Conservation (phyloP, 2,113 vertebrate species). For the Cyphomyrus discorhynchus region DNA sequence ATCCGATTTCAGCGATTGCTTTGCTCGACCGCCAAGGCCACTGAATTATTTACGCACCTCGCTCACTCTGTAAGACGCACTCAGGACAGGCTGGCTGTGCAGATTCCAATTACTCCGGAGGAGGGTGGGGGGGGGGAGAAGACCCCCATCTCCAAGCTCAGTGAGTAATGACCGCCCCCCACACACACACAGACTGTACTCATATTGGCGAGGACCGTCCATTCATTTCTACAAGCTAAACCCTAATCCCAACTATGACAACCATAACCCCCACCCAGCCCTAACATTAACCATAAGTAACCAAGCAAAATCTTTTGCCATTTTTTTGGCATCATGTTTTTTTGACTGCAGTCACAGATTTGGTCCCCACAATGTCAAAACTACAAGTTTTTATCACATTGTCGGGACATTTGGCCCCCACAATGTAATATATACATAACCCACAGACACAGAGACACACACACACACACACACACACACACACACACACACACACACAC, state of each 20-base stretch:
- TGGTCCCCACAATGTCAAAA: neutral
- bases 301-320: neutral
- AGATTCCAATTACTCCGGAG: neutral
- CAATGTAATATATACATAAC: neutral
- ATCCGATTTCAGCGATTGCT: constrained; percentile 51
- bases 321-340: neutral
- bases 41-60: constrained; percentile 55
- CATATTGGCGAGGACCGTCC: neutral
- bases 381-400: no score
- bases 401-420: no score
- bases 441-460: neutral
- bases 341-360: neutral
- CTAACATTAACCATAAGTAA: neutral
- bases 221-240: neutral
- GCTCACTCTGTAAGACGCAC: constrained; percentile 40
- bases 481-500: neutral
- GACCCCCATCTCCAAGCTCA: neutral
- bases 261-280: neutral
- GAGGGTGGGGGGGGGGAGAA: neutral
- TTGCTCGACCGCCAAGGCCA: constrained; percentile 46
- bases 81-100: constrained; percentile 21
- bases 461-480: neutral
- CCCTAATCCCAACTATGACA: neutral
- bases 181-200: neutral
- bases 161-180: neutral